phyloP scores from a whole-genome alignment of 2,888 invertebrate species.

The Lumbricus terrestris region DNA sequence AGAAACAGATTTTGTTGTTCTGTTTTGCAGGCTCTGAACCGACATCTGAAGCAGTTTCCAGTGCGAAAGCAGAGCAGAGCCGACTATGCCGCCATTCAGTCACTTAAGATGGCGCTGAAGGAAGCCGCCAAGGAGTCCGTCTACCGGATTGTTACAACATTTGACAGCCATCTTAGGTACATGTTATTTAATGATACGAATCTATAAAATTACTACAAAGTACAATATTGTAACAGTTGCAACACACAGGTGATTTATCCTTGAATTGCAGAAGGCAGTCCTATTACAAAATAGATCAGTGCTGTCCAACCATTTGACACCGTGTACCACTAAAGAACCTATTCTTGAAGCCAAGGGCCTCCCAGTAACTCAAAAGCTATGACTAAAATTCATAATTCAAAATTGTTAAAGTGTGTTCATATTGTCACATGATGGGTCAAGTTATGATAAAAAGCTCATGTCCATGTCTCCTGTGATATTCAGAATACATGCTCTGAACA shows the following conservation, averaged over 20 bases:
- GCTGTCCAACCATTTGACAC: no score
- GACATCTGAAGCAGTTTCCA: constrained; percentile 52
- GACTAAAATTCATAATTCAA: no score
- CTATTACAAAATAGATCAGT: no score
- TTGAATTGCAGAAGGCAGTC: no score
- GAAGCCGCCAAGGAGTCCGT: constrained; percentile 42
- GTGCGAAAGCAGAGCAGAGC: constrained; percentile 37
- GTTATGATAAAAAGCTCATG: no score
- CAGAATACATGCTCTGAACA: neutral
- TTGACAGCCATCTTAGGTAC: constrained; percentile 50
- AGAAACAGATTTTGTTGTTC: constrained; percentile 19
- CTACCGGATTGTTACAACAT: constrained; percentile 51
- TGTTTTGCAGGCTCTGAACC: constrained; percentile 51
- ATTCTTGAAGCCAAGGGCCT: no score
- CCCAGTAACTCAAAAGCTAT: no score
- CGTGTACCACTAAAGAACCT: no score
- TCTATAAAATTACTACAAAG: neutral
- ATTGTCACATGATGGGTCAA: no score
- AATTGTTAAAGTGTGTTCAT: no score
- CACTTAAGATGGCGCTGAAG: constrained; percentile 40
- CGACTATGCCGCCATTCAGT: constrained; percentile 36
- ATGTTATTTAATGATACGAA: neutral
- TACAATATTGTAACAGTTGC: neutral
- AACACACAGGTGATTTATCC: neutral
- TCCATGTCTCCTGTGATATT: no score